Percentiles rank a stretch among this genome's conserved stretches.
These are phyloP conservation scores for Merluccius polli DNA, from an alignment of 2,797 vertebrate genomes.

Conservation along the genomic window DNA sequence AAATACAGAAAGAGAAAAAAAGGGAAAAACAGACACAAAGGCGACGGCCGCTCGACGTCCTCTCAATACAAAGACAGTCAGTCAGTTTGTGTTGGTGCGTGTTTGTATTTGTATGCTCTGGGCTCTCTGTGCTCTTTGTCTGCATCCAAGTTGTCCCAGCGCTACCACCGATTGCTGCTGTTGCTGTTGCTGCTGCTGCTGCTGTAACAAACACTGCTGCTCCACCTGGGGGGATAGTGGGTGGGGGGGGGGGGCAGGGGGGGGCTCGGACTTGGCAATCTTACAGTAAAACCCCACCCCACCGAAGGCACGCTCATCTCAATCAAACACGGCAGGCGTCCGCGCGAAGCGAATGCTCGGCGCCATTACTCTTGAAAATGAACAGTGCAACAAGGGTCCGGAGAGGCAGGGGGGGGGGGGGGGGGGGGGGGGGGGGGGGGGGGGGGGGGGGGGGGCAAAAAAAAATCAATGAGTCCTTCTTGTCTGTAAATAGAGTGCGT, in stretches of 20 bases:
- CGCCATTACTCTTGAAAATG: constrained; percentile 59
- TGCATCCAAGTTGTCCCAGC: constrained; percentile 13
- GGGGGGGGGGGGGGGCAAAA: constrained; percentile 61
- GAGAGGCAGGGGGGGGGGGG: no score
- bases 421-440: no score
- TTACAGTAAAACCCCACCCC: constrained; percentile 43
- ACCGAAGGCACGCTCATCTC: constrained; percentile 57
- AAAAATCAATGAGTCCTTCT: constrained; percentile 74
- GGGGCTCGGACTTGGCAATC: constrained; percentile 46
- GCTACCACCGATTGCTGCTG: constrained; percentile 35
- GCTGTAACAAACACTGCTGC: no score
- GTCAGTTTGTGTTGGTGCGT: constrained; percentile 46
- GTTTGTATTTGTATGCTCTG: constrained; percentile 39
- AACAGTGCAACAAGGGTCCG: constrained; percentile 61
- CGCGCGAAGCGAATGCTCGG: constrained; percentile 51
- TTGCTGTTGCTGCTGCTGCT: not conserved
- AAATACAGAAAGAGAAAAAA: not conserved
- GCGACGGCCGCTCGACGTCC: constrained; percentile 44
- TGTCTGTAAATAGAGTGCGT: constrained; percentile 76
- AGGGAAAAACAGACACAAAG: constrained; percentile 24
- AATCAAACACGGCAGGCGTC: constrained; percentile 49
- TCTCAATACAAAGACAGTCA: constrained; percentile 51
- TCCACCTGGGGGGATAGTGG: no score
- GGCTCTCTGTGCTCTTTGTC: constrained; percentile 33
- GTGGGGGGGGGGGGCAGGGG: constrained; percentile 8